A percentile compares a stretch with the other conserved stretches of the same genome.
phyloP scores from a whole-genome alignment of 2,888 invertebrate species.

The Orthosia gracilis region DNA sequence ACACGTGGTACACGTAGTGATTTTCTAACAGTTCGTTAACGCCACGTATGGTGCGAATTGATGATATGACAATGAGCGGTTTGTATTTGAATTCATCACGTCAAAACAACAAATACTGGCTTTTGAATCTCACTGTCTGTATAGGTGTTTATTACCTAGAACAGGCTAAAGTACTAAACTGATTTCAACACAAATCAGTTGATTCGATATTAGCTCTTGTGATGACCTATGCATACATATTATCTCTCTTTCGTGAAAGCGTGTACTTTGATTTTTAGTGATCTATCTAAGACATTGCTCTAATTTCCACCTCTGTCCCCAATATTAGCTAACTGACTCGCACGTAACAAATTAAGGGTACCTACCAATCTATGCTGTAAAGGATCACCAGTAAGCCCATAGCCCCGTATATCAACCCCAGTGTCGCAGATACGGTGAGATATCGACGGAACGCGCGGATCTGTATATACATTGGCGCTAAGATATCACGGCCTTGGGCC shows the following conservation, averaged over 20 bases:
- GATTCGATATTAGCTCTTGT: no score
- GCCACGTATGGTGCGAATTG: constrained; percentile 7
- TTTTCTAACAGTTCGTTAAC: background rate
- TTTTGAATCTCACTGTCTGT: background rate
- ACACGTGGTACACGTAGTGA: background rate
- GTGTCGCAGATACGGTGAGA: constrained; percentile 37
- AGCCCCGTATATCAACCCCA: constrained; percentile 36
- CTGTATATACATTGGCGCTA: constrained; percentile 38
- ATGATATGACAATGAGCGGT: constrained; percentile 4
- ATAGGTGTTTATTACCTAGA: background rate
- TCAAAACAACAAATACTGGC: background rate
- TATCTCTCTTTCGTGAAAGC: no score
- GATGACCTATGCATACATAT: no score
- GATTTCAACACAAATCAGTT: background rate
- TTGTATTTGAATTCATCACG: background rate
- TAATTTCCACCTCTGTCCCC: background rate
- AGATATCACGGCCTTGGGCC: constrained; percentile 41
- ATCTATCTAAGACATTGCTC: no score
- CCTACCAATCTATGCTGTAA: constrained; percentile 2
- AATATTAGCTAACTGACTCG: background rate
- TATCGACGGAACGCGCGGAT: constrained; percentile 10
- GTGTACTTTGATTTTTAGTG: background rate
- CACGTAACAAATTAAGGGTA: constrained; percentile 21
- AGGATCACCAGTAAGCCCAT: constrained; percentile 23
- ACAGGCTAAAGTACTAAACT: background rate